These are phyloP conservation scores for Helogale parvula DNA, from an alignment of 2,113 vertebrate genomes.

Conservation along the genomic window DNA sequence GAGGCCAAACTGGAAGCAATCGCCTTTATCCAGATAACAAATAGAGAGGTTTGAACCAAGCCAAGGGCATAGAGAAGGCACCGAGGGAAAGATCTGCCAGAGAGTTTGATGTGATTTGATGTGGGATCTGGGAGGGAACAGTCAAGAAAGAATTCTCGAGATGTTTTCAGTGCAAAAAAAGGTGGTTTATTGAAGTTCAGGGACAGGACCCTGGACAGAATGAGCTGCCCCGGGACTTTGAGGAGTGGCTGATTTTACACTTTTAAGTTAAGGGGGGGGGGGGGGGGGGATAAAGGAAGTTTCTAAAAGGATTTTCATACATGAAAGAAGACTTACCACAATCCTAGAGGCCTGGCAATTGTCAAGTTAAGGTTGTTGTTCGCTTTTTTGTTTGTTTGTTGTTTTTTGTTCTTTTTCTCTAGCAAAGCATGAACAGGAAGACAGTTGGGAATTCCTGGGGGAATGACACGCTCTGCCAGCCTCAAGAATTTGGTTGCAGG, in stretches of 20 bases:
- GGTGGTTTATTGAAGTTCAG: neutral
- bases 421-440: neutral
- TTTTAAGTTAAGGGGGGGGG: neutral
- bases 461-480: neutral
- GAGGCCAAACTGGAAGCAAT: neutral
- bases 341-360: neutral
- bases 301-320: neutral
- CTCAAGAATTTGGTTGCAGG: neutral
- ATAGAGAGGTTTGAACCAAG: neutral
- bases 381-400: too few relatives aligned
- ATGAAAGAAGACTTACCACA: neutral
- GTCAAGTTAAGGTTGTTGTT: neutral
- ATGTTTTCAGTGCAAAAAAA: neutral
- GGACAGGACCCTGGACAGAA: neutral
- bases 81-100: too few relatives aligned
- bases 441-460: neutral
- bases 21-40: neutral
- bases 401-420: neutral
- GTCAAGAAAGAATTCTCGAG: neutral
- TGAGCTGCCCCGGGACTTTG: neutral
- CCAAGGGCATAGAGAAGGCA: neutral
- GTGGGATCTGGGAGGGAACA: neutral
- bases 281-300: neutral
- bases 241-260: neutral
- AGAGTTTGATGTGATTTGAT: neutral